Percentiles rank a stretch among this genome's conserved stretches.
These are phyloP conservation scores for Eristalis arbustorum DNA, from an alignment of 2,888 invertebrate species.

Conservation along the genomic window DNA sequence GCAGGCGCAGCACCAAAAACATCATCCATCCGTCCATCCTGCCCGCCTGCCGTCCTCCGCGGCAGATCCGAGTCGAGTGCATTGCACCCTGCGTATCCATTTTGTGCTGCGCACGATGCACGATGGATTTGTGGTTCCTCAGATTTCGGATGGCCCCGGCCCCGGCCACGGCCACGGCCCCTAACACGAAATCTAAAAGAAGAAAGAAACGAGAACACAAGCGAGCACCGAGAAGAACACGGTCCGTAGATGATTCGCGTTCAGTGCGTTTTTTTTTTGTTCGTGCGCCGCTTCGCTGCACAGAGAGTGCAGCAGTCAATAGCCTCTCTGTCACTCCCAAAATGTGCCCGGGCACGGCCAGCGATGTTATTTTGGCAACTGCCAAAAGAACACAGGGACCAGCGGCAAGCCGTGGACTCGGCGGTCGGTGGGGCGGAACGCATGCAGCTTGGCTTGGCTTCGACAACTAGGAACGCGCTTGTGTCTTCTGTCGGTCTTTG, in stretches of 20 bases:
- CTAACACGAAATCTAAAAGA: slow-evolving; percentile 59
- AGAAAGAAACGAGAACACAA: background rate
- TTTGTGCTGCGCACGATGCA: slow-evolving; percentile 42
- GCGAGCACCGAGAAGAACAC: slow-evolving; percentile 29
- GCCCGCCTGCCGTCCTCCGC: background rate
- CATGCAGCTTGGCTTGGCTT: background rate
- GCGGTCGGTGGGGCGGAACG: slow-evolving; percentile 5
- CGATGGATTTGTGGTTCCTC: slow-evolving; percentile 53
- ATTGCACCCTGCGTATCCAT: slow-evolving; percentile 63
- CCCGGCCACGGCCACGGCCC: too few species aligned
- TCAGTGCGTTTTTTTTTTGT: slow-evolving; percentile 10
- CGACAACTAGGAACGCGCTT: slow-evolving; percentile 49
- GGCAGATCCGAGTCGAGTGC: slow-evolving; percentile 27
- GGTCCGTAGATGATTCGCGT: slow-evolving; percentile 39
- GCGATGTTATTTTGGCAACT: slow-evolving; percentile 48
- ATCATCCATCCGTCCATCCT: slow-evolving; percentile 31
- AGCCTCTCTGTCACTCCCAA: slow-evolving; percentile 58
- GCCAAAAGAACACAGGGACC: slow-evolving; percentile 2
- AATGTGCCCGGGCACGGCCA: slow-evolving; percentile 32
- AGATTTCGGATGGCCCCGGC: slow-evolving; percentile 52
- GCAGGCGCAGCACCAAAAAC: slow-evolving; percentile 21
- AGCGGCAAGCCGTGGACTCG: background rate
- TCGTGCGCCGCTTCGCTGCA: slow-evolving; percentile 38
- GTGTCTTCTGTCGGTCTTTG: slow-evolving; percentile 62
- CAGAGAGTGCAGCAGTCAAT: slow-evolving; percentile 63